Evolutionary conservation across 2,888 invertebrate genomes (phyloP).

Genomic region (Cryptus viduatorius): DNA sequence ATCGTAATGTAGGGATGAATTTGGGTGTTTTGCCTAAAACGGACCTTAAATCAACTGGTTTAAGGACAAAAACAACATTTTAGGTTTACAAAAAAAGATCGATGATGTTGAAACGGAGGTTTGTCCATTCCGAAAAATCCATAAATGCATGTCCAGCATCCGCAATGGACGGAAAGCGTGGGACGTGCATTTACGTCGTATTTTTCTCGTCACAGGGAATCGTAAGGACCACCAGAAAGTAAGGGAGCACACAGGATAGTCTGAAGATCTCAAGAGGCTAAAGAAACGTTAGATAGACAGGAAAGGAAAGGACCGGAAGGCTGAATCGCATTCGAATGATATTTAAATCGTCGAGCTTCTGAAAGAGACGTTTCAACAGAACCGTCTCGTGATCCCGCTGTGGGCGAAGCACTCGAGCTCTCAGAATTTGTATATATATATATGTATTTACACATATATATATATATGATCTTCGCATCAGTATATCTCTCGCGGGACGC

Average conservation of each 20-base stretch:
- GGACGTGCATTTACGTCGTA: background rate
- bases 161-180: background rate
- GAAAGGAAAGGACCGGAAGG: constrained; percentile 6
- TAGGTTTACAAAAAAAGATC: constrained; percentile 38
- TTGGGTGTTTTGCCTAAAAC: no score
- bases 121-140: constrained; percentile 53
- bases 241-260: constrained; percentile 4
- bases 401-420: background rate
- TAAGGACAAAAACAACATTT: constrained; percentile 12
- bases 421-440: constrained; percentile 1
- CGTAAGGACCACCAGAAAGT: background rate
- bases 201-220: background rate
- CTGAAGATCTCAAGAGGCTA: constrained; percentile 25
- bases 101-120: constrained; percentile 18
- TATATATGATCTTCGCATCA: constrained; percentile 10
- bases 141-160: constrained; percentile 66
- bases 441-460: background rate
- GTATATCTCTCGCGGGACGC: constrained; percentile 15
- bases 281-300: constrained; percentile 27
- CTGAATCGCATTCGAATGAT: constrained; percentile 64
- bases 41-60: no score
- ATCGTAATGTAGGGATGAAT: no score
- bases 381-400: constrained; percentile 1
- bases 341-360: constrained; percentile 67
- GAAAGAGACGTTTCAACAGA: constrained; percentile 49